A percentile compares a stretch with the other conserved stretches of the same genome.
Evolutionary conservation across 2,888 invertebrate species (phyloP).

Genomic region (Autographa pulchrina): DNA sequence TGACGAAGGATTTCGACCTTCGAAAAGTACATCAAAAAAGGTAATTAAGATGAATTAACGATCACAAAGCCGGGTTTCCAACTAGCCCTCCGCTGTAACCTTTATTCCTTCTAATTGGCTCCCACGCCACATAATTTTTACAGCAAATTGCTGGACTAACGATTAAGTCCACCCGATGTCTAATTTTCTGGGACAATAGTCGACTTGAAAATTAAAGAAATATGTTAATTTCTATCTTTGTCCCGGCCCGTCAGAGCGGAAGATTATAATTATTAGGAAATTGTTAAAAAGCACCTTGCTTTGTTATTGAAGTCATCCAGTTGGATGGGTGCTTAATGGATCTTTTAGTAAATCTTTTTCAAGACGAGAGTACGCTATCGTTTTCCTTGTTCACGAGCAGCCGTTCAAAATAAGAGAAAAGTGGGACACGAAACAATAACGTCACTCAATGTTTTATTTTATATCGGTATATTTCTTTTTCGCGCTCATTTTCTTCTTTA

Average conservation of each 20-base stretch:
- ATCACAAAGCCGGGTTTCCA: conserved; percentile 70
- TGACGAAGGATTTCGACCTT: conserved; percentile 65
- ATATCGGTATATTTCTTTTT: conserved; percentile 47
- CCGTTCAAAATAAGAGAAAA: conserved; percentile 53
- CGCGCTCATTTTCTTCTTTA: conserved; percentile 46
- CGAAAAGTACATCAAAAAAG: conserved; percentile 74
- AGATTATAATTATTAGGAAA: conserved; percentile 87
- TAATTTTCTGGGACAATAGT: conserved; percentile 87
- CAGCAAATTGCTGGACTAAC: conserved; percentile 80
- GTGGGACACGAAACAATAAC: conserved; percentile 57
- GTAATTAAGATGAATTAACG: conserved; percentile 82
- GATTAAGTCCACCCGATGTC: conserved; percentile 80
- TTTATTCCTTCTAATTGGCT: conserved; percentile 76
- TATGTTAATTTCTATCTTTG: conserved; percentile 87
- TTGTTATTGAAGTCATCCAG: conserved; percentile 69
- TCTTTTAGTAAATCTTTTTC: conserved; percentile 66
- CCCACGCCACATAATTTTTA: conserved; percentile 82
- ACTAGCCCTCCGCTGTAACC: conserved; percentile 59
- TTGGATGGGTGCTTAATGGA: conserved; percentile 68
- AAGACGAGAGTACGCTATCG: conserved; percentile 58
- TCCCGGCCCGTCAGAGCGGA: conserved; percentile 82
- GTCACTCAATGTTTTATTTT: conserved; percentile 55
- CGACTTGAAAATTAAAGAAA: conserved; percentile 83
- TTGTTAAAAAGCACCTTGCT: conserved; percentile 76
- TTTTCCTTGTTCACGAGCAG: conserved; percentile 59